Evolutionary conservation across 2,888 invertebrate species (phyloP), one percentile per base, ranked within the genome.

Genomic region (Athrips mouffetella): DNA sequence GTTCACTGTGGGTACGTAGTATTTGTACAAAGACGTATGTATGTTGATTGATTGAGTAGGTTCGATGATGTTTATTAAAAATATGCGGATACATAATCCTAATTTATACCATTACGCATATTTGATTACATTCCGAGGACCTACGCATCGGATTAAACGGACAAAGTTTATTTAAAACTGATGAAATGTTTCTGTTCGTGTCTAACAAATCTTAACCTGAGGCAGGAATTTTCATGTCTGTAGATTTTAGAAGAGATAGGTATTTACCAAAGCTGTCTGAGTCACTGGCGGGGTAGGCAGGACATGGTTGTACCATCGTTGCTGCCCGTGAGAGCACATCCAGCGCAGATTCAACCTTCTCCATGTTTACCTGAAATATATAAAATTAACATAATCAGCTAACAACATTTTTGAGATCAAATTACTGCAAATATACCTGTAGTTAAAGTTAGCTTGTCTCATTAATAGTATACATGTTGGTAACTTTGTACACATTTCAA

Each of bases 291-390:
- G 84, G 86, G 62, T 88, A 89, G 3, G 87, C 81, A 2, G 88
- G 81, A 52, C 92, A 93, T 57, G 93, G 94, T 80, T 95, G 95
- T 62, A 96, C 93, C 95, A 96, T 96, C 16, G 95, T 95, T 16
- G 96, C 96, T 53, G 96, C 96, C 68, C 96, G 91, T 60, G 96
- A 96, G 59, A 96, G 89, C 62, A 96, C 96, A 73, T 96, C 96
- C 76, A 96, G 84, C 54, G 96, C 94, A 51, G 95, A 93, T 89
- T 96, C 96, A 78, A 94, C 92, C 65, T 91, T 91, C 79, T 92
- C 92, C 92, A 92, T 92, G 45, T 35, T 63, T 62, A 67, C 70
- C 73, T 72, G 56, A 5, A 23, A 21, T 13, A 21, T 6, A 8
- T 7, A 35, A 29, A 8, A 45, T 45, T 45, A 50, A 58, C 54